Evolutionary conservation across 2,113 vertebrate species (phyloP).

Genomic region (Alouatta palliata): DNA sequence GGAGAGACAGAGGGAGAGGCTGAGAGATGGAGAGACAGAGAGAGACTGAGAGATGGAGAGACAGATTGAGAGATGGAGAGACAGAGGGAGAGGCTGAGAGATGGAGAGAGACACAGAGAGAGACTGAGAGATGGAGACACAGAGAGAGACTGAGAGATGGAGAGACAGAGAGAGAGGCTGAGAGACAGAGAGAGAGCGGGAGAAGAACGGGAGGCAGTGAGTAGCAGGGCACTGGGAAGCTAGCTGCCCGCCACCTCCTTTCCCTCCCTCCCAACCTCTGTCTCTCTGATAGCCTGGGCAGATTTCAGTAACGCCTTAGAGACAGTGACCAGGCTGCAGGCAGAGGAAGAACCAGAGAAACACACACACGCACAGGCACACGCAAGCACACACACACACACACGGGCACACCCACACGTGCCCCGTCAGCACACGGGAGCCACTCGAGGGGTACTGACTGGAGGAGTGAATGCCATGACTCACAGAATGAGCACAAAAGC

Average conservation of each 20-base stretch:
- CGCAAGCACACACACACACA: neutral
- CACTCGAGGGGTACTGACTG: neutral
- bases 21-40: too few species aligned
- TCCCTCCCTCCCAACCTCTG: neutral
- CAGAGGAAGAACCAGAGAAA: neutral
- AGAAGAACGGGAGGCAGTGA: neutral
- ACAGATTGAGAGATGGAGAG: too few species aligned
- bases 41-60: too few species aligned
- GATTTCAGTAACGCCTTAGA: neutral
- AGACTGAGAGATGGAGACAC: neutral
- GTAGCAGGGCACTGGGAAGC: too few species aligned
- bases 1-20: too few species aligned
- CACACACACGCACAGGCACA: neutral
- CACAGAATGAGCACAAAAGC: neutral
- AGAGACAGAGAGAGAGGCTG: neutral
- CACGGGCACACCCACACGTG: neutral
- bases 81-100: neutral
- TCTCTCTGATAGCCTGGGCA: neutral
- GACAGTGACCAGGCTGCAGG: neutral
- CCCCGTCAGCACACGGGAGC: neutral
- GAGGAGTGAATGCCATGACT: neutral
- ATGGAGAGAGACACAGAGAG: neutral
- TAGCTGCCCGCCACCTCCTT: fast-evolving
- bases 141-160: neutral
- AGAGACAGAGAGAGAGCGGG: neutral